Conservation (phyloP, 2,797 vertebrate genomes). For the Scolopax bukidnonensis region DNA sequence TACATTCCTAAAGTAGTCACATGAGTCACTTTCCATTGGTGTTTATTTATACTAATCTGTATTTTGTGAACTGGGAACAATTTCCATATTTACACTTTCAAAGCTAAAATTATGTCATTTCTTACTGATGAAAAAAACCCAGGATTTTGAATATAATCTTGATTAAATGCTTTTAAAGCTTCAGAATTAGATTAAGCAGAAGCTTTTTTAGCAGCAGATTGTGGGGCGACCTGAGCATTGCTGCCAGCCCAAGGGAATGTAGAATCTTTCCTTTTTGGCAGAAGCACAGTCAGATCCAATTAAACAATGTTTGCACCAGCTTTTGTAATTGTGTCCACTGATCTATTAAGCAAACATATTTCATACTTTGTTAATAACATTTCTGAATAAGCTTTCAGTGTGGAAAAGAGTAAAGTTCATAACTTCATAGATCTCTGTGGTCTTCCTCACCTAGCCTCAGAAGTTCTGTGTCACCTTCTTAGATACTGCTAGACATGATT, state of each 20-base stretch:
- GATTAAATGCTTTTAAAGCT: not conserved
- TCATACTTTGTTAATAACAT: not conserved
- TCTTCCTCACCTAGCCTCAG: not conserved
- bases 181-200: not conserved
- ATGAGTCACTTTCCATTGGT: not conserved
- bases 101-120: not conserved
- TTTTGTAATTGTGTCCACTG: not conserved
- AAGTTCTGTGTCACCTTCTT: not conserved
- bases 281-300: not conserved
- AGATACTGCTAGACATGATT: not conserved
- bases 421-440: not conserved
- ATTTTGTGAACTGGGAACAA: not conserved
- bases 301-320: not conserved
- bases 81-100: not conserved
- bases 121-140: not conserved
- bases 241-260: not conserved
- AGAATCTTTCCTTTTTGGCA: not conserved
- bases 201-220: not conserved
- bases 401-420: not conserved
- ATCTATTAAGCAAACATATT: not conserved
- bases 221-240: not conserved
- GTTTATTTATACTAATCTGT: not conserved
- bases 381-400: not conserved
- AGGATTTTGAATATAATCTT: not conserved
- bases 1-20: not conserved